phyloP scores from a whole-genome alignment of 2,888 invertebrate genomes.

The Chironomus tentans region DNA sequence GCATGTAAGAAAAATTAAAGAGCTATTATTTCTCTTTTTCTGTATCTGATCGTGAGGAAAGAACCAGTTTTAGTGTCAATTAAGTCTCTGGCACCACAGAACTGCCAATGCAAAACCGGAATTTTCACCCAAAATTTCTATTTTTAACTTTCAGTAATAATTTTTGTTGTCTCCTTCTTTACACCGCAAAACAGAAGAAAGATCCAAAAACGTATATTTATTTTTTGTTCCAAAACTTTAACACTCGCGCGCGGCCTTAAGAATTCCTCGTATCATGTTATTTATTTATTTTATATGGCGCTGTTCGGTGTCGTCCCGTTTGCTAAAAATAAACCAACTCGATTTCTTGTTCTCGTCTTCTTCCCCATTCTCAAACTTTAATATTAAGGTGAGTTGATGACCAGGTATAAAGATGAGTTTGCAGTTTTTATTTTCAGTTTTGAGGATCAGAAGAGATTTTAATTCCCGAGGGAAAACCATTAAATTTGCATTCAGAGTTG shows the following conservation, averaged over 20 bases:
- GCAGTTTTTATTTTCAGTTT: background rate
- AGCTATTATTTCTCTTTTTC: no score
- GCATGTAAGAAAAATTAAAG: no score
- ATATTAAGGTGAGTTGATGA: background rate
- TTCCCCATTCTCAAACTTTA: background rate
- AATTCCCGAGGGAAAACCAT: no score
- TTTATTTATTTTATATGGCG: background rate
- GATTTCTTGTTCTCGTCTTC: background rate
- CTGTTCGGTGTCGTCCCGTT: background rate
- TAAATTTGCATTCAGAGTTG: no score
- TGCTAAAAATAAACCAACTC: background rate
- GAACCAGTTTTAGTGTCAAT: background rate
- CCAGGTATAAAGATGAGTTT: background rate
- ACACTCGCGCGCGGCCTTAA: background rate
- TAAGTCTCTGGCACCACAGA: background rate
- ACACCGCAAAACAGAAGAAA: no score
- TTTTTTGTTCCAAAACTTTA: background rate
- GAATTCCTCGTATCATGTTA: background rate
- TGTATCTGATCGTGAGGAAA: background rate
- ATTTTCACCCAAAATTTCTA: background rate
- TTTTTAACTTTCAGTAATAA: background rate
- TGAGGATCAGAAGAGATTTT: no score
- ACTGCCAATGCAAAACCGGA: background rate
- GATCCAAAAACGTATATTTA: no score
- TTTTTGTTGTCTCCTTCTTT: background rate